Percentiles rank a stretch among this genome's conserved stretches.
Conservation (phyloP, 2,113 vertebrate species). For the Picathartes gymnocephalus region DNA sequence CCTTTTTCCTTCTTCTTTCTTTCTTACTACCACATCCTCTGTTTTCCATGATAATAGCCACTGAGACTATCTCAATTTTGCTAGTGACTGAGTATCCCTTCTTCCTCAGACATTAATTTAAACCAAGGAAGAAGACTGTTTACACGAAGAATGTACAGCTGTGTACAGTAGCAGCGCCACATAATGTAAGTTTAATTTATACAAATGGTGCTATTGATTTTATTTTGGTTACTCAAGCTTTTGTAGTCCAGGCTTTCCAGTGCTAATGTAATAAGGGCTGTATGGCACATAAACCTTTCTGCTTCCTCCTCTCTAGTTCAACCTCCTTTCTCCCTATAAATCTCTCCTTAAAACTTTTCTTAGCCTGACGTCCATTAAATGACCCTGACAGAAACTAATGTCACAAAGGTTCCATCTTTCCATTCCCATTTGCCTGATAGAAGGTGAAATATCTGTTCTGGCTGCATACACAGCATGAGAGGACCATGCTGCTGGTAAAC, state of each 20-base stretch:
- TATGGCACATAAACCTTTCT: not conserved
- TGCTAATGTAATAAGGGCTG: not conserved
- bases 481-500: not conserved
- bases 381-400: not conserved
- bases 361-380: not conserved
- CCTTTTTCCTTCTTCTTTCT: not conserved
- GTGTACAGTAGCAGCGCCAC: not conserved
- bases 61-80: not conserved
- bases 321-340: not conserved
- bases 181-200: slow-evolving; percentile 41
- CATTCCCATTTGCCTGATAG: not conserved
- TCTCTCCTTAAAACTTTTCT: not conserved
- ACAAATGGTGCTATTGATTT: slow-evolving; percentile 23
- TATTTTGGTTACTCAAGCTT: slow-evolving; percentile 14
- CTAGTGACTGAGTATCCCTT: not conserved
- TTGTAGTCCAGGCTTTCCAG: not conserved
- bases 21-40: not conserved
- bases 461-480: not conserved
- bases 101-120: not conserved
- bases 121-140: not conserved
- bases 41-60: not conserved
- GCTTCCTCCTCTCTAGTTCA: not conserved
- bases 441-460: slow-evolving; percentile 4
- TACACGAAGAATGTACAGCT: not conserved
- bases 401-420: slow-evolving; percentile 4